Evolutionary conservation across 2,888 invertebrate species (phyloP).

Genomic region (Scaptodrosophila latifasciaeformis): DNA sequence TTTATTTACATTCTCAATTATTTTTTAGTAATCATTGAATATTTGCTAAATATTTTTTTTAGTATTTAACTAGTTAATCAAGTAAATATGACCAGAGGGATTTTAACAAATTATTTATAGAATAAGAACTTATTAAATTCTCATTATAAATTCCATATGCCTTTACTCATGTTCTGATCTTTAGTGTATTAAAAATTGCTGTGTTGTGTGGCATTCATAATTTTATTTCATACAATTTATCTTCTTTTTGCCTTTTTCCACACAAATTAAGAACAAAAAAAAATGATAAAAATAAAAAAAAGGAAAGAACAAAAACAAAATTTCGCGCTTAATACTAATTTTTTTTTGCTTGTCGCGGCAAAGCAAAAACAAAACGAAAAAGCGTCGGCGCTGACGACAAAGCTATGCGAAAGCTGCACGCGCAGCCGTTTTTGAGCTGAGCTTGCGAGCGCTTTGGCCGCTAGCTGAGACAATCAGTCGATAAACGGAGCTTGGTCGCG

Average conservation of each 20-base stretch:
- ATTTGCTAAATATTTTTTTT: no score
- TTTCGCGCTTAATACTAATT: constrained; percentile 32
- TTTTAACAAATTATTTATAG: no score
- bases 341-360: constrained; percentile 16
- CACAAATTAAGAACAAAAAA: constrained; percentile 3
- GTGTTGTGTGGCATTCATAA: constrained; percentile 37
- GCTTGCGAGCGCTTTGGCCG: constrained; percentile 53
- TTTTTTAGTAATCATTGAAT: no score
- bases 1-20: no score
- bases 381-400: constrained; percentile 28
- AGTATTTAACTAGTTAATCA: no score
- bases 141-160: no score
- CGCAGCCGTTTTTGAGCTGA: constrained; percentile 23
- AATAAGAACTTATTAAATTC: no score
- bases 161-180: no score
- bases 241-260: constrained; percentile 9
- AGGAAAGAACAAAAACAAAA: constrained; percentile 35
- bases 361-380: constrained; percentile 19
- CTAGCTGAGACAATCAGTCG: constrained; percentile 55
- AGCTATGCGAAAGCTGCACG: constrained; percentile 6
- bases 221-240: constrained; percentile 34
- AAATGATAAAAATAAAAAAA: constrained; percentile 3
- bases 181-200: constrained; percentile 26
- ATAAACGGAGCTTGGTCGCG: constrained; percentile 66
- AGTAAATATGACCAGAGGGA: no score